Base-by-base conservation (phyloP, 2,113 vertebrate species). In the Forbesichthys papilliferus region DNA sequence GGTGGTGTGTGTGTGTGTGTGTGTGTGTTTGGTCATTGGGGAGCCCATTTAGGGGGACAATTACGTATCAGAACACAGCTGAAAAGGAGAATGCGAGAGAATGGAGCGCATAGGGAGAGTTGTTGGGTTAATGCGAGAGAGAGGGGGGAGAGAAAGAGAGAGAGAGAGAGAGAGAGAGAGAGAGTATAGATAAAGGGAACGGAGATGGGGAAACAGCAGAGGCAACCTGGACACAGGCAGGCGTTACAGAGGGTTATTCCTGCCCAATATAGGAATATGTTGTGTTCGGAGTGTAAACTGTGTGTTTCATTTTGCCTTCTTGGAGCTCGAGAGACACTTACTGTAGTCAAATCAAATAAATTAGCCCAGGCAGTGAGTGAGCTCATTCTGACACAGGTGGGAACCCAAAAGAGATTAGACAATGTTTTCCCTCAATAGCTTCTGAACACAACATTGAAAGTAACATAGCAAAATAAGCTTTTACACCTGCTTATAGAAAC, bases 301-400 rank as follows among this genome's bases (percentile, higher is more conserved):
- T 75, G 72, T 75, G 79, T 84, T 78, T 78, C 71, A 85, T 27
- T 86, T 73, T 73, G 20, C 66, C 33, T 67, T 62, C 74, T 77
- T 83, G 84, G 61, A 72, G 73, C 75, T 52, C 34, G 9, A 20
- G 61, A 20, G n/a, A 48, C 5, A 53, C 11, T 64, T 36, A 49
- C 78, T 57, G 61, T 57, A 66, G 77, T 77, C 71, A 71, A 79
- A 84, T 88, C 74, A 69, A 46, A 60, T 57, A 71, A 79, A 86
- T 77, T 60, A 80, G 11, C 66, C 60, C 47, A 74, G 86, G 82
- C 79, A 27, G 27, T 27, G 27, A 83, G 13, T 4, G 65, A 80
- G 75, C 80, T 66, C 68, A 64, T 87, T 74, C 47, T 1, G 55
- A 36, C 74, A 76, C 83, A 73, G 84, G 68, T 68, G 78, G 75